A percentile compares a stretch with the other conserved stretches of the same genome.
phyloP scores from a whole-genome alignment of 2,113 vertebrate genomes.

The Indicator indicator region DNA sequence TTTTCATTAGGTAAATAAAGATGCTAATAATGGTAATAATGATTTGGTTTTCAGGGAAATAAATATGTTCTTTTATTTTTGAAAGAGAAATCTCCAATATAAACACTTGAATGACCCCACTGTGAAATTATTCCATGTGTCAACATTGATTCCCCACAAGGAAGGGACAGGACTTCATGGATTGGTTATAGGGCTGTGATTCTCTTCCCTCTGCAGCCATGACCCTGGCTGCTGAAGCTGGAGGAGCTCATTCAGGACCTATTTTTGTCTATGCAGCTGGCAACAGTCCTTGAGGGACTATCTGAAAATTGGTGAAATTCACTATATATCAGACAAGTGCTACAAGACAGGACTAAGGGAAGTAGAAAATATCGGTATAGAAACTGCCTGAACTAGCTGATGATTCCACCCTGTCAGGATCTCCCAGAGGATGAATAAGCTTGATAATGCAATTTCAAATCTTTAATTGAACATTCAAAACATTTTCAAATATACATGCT shows the following conservation, averaged over 20 bases:
- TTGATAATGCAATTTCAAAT: neutral
- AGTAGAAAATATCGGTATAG: neutral
- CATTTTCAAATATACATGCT: neutral
- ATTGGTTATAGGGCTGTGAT: neutral
- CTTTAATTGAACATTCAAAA: neutral
- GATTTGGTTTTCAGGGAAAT: neutral
- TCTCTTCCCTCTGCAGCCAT: neutral
- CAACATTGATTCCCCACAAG: neutral
- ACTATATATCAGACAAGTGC: neutral
- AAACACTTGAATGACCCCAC: neutral
- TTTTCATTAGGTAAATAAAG: neutral
- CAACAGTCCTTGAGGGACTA: neutral
- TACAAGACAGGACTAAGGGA: neutral
- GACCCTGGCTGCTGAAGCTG: neutral
- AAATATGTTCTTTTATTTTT: neutral
- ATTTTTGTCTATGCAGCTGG: constrained; percentile 36
- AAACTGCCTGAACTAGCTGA: neutral
- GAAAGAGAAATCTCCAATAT: neutral
- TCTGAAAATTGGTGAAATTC: neutral
- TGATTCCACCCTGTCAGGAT: neutral
- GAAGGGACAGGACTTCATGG: neutral
- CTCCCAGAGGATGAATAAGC: neutral
- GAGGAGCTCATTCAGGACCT: neutral
- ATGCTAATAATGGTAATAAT: neutral
- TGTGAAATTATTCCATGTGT: neutral